These are phyloP conservation scores for Ciconia boyciana DNA, from an alignment of 2,113 vertebrate species.

Conservation along the genomic window DNA sequence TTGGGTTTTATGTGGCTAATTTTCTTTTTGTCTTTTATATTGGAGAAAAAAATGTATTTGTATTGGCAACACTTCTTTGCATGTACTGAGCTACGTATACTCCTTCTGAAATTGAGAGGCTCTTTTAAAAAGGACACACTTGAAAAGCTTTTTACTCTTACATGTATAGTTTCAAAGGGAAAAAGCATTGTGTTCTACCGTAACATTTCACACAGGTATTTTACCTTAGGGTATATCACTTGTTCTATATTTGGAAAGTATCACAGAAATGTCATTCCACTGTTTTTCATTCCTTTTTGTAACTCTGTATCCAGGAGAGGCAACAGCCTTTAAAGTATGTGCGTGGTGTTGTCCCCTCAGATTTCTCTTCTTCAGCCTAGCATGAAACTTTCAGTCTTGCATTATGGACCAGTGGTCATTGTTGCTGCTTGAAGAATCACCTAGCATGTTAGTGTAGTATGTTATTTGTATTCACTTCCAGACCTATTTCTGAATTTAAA, in stretches of 20 bases:
- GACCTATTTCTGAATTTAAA: neutral
- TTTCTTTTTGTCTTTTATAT: neutral
- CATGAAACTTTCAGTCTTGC: neutral
- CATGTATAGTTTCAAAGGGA: neutral
- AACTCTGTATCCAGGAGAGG: neutral
- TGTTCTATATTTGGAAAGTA: neutral
- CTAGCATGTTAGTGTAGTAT: neutral
- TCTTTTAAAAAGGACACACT: neutral
- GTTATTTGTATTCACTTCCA: neutral
- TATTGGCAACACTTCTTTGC: neutral
- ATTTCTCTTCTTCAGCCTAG: neutral
- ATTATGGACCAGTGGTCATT: neutral
- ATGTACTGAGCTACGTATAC: neutral
- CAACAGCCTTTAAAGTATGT: neutral
- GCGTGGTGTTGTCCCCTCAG: fast-evolving
- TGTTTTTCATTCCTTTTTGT: neutral
- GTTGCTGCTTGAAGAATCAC: neutral
- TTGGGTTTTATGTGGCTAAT: neutral
- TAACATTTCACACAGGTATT: neutral
- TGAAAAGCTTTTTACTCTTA: neutral
- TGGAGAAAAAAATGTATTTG: neutral
- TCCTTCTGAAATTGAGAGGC: neutral
- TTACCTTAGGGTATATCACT: neutral
- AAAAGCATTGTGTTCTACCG: neutral
- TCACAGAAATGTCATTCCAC: neutral